Evolutionary conservation across 2,888 invertebrate genomes (phyloP).

Genomic region (Hypomecis atomaria): DNA sequence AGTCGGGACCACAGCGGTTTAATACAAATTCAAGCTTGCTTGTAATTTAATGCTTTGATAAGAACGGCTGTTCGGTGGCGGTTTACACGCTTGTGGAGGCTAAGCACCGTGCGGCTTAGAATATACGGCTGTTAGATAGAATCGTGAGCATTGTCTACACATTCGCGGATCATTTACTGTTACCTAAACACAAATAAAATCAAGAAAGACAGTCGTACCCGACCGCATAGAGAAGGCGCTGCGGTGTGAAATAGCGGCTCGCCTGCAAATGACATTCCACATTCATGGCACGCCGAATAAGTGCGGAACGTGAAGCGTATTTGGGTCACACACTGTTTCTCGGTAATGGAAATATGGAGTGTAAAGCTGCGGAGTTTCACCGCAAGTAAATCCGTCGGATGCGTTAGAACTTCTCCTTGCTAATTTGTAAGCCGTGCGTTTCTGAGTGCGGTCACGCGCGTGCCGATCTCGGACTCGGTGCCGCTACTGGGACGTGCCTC

Average conservation of each 20-base stretch:
- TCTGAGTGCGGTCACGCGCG: conserved; percentile 73
- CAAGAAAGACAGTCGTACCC: conserved; percentile 61
- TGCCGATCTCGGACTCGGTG: conserved; percentile 67
- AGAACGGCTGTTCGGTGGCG: conserved; percentile 54
- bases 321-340: conserved; percentile 77
- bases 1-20: conserved; percentile 53
- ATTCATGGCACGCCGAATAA: conserved; percentile 71
- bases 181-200: conserved; percentile 65
- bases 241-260: conserved; percentile 73
- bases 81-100: conserved; percentile 54
- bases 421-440: conserved; percentile 78
- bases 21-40: conserved; percentile 49
- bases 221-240: conserved; percentile 61
- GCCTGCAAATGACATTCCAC: conserved; percentile 73
- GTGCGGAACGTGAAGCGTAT: conserved; percentile 60
- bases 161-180: conserved; percentile 58
- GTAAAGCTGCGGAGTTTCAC: conserved; percentile 66
- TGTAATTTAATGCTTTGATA: conserved; percentile 63
- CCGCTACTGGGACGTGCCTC: conserved; percentile 61
- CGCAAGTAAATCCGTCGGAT: conserved; percentile 72
- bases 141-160: conserved; percentile 47
- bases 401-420: conserved; percentile 64
- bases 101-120: conserved; percentile 49
- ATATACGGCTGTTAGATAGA: conserved; percentile 56
- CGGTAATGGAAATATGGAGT: conserved; percentile 68